These are phyloP conservation scores for Dioctria linearis DNA, from an alignment of 2,888 invertebrate species.

Conservation along the genomic window DNA sequence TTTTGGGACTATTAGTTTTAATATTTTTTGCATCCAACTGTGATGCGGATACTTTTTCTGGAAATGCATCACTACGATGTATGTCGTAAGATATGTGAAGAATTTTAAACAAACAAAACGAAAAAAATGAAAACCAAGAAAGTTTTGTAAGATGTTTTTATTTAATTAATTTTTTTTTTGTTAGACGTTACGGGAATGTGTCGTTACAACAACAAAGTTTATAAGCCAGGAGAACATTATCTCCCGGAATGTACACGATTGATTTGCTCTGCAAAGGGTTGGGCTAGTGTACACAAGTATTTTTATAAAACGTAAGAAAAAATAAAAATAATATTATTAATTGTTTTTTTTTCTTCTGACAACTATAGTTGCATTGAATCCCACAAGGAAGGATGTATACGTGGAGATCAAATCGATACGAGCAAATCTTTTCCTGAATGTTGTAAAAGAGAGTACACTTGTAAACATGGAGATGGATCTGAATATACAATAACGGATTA, in stretches of 20 bases:
- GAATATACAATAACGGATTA: not conserved
- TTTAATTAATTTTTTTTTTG: not conserved
- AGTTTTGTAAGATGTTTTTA: not conserved
- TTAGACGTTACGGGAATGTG: slow-evolving; percentile 52
- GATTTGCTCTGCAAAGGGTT: slow-evolving; percentile 45
- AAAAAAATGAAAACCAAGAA: too few species aligned
- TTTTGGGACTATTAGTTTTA: slow-evolving; percentile 1
- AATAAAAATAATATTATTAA: not conserved
- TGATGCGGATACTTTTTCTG: slow-evolving; percentile 22
- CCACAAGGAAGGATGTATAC: not conserved
- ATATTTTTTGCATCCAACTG: not conserved
- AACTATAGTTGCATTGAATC: not conserved
- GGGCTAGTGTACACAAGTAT: slow-evolving; percentile 54
- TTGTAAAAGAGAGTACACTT: slow-evolving; percentile 8
- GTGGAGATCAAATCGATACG: not conserved
- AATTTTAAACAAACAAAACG: too few species aligned
- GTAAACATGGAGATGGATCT: slow-evolving; percentile 1
- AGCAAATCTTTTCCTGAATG: slow-evolving; percentile 14
- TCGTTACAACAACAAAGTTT: slow-evolving; percentile 26
- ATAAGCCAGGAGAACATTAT: slow-evolving; percentile 50
- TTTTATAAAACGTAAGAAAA: not conserved
- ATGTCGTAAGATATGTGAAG: not conserved
- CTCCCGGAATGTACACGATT: slow-evolving; percentile 35
- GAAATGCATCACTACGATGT: slow-evolving; percentile 35
- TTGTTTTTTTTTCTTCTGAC: not conserved